phyloP scores from a whole-genome alignment of 2,797 vertebrate genomes.

The Eurystomus glaucurus region DNA sequence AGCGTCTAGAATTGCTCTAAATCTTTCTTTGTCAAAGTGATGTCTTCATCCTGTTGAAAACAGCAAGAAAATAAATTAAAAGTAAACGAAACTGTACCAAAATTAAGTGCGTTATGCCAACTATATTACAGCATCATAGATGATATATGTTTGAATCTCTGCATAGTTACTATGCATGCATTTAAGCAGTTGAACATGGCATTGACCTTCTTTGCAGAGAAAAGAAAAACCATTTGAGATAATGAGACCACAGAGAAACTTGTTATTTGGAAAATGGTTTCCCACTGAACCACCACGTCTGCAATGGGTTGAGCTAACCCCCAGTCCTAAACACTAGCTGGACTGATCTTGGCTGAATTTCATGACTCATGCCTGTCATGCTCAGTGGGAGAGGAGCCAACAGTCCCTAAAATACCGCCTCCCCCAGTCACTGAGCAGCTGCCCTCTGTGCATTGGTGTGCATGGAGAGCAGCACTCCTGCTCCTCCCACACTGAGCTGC shows the following conservation, averaged over 20 bases:
- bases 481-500: accelerated
- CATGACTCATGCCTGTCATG: not conserved
- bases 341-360: slow-evolving; percentile 34
- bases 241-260: not conserved
- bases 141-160: not conserved
- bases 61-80: not conserved
- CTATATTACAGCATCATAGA: not conserved
- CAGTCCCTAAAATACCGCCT: not conserved
- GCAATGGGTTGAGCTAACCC: slow-evolving; percentile 6
- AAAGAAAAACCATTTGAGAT: not conserved
- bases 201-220: not conserved
- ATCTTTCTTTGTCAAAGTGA: not conserved
- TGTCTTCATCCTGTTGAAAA: not conserved
- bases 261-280: slow-evolving; percentile 38
- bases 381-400: not conserved
- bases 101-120: not conserved
- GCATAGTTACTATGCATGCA: accelerated
- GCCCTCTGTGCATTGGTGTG: not conserved
- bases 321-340: not conserved
- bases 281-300: not conserved
- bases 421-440: accelerated
- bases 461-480: not conserved
- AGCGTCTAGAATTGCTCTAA: not conserved
- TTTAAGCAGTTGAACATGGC: not conserved
- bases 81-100: not conserved